Percentiles rank a stretch among this genome's conserved stretches.
phyloP scores from a whole-genome alignment of 2,888 invertebrate genomes.

The Lasioglossum malachurum region DNA sequence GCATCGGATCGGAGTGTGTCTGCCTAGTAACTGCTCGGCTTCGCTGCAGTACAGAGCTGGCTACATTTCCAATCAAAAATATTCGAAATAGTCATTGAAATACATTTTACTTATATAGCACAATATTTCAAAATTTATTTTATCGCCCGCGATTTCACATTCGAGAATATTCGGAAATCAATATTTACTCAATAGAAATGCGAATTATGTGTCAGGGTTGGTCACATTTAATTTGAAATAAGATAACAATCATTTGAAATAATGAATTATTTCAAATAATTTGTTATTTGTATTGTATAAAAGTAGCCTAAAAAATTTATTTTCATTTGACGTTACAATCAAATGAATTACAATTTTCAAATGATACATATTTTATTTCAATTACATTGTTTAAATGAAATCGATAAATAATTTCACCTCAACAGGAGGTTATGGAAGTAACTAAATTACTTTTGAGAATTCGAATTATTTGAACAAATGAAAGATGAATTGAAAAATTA shows the following conservation, averaged over 20 bases:
- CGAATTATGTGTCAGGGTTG: neutral
- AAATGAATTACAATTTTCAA: too few relatives aligned
- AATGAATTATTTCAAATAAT: too few relatives aligned
- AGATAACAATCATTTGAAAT: too few relatives aligned
- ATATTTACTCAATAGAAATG: neutral
- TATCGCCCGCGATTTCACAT: neutral
- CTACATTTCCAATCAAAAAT: neutral
- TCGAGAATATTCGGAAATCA: neutral
- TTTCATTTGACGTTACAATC: neutral
- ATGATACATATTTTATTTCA: too few relatives aligned
- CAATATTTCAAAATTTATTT: neutral
- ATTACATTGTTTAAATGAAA: too few relatives aligned
- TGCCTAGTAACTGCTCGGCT: constrained; percentile 71
- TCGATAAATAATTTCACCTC: too few relatives aligned
- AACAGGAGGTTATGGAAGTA: too few relatives aligned
- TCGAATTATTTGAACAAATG: too few relatives aligned
- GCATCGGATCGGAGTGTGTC: constrained; percentile 74
- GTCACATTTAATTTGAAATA: neutral
- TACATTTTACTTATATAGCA: neutral
- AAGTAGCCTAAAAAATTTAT: neutral
- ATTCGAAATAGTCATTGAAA: neutral
- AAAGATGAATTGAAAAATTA: too few relatives aligned
- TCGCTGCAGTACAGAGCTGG: constrained; percentile 36
- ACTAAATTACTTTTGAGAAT: neutral
- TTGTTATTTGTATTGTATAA: too few relatives aligned